phyloP scores from a whole-genome alignment of 2,113 vertebrate species.

The Rhadina sibilatrix region DNA sequence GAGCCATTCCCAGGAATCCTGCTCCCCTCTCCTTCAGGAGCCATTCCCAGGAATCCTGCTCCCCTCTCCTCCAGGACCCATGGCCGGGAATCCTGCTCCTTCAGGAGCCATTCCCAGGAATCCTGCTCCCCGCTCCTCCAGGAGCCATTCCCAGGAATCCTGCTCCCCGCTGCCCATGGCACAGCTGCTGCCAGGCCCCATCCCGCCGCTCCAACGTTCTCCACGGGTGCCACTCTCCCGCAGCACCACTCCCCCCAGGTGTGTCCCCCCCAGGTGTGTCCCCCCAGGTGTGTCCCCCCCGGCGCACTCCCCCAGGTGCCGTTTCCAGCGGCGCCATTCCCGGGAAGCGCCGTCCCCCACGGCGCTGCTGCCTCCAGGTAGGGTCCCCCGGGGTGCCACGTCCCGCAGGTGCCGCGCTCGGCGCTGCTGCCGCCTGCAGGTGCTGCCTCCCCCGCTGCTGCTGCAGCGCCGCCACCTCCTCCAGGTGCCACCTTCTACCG shows the following conservation, averaged over 20 bases:
- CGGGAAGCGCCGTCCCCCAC: accelerated
- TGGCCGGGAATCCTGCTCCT: too few relatives aligned
- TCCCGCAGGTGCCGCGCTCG: slow-evolving; percentile 16
- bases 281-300: neutral
- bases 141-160: too few relatives aligned
- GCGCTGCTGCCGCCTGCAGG: neutral
- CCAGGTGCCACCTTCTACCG: slow-evolving; percentile 30
- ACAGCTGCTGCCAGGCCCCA: neutral
- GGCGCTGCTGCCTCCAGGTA: neutral
- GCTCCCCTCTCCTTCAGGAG: too few relatives aligned
- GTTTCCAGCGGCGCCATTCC: neutral
- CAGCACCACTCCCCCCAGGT: neutral
- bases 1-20: too few relatives aligned
- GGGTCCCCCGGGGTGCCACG: neutral
- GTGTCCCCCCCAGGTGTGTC: neutral
- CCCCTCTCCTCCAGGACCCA: too few relatives aligned
- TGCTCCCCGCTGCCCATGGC: neutral
- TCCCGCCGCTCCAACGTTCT: neutral
- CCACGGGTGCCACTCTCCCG: neutral
- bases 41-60: too few relatives aligned
- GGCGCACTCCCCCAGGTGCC: neutral
- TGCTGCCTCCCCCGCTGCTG: neutral
- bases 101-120: too few relatives aligned
- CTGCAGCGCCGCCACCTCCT: neutral
- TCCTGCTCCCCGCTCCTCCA: too few relatives aligned